These are phyloP conservation scores for Tyrannus savana DNA, from an alignment of 2,113 vertebrate species.

Conservation along the genomic window DNA sequence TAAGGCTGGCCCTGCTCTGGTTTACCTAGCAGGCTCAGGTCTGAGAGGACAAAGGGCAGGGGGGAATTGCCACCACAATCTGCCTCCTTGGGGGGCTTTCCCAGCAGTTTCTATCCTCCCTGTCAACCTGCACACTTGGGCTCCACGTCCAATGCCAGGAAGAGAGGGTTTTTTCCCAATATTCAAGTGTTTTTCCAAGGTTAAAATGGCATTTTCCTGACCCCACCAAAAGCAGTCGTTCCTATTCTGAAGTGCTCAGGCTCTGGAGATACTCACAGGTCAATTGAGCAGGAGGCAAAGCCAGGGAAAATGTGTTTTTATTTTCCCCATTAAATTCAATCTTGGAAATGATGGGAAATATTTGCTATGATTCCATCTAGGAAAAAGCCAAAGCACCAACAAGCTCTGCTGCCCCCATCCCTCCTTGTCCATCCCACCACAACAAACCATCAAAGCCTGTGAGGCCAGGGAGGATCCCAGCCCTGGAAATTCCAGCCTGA, in stretches of 20 bases:
- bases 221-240: not conserved
- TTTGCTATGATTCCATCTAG: not conserved
- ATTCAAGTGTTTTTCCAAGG: not conserved
- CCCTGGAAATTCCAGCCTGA: not conserved
- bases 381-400: not conserved
- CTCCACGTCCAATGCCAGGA: not conserved
- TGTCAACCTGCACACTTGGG: not conserved
- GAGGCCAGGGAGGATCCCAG: not conserved
- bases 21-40: not conserved
- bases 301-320: not conserved
- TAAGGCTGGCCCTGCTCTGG: not conserved
- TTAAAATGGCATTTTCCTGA: not conserved
- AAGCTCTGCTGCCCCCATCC: not conserved
- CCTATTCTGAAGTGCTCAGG: not conserved
- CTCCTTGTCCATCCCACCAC: not conserved
- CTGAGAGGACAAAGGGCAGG: not conserved
- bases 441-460: not conserved
- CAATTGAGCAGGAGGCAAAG: not conserved
- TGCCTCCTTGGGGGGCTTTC: rapidly evolving
- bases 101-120: not conserved
- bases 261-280: not conserved
- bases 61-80: not conserved
- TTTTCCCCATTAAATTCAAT: not conserved
- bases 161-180: not conserved
- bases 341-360: rapidly evolving